Conservation (phyloP, 2,113 vertebrate genomes). For the Carassius gibelio region DNA sequence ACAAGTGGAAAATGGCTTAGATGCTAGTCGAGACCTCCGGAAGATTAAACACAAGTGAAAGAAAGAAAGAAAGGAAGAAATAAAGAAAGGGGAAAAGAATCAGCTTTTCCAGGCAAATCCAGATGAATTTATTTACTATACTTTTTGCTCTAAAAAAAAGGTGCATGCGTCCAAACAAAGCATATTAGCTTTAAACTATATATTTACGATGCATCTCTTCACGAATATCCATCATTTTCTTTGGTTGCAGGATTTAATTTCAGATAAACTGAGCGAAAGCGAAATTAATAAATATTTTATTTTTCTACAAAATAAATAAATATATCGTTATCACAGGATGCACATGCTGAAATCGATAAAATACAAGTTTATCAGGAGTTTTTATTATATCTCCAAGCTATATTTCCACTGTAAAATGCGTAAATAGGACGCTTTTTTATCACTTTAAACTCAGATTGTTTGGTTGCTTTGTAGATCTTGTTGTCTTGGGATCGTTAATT, state of each 20-base stretch:
- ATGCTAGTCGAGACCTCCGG: constrained; percentile 70
- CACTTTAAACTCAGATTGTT: neutral
- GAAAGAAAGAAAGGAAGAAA: constrained; percentile 53
- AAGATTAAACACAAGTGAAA: constrained; percentile 60
- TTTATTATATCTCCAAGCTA: neutral
- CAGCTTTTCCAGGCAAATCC: neutral
- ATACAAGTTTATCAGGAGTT: neutral
- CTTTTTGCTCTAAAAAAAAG: neutral
- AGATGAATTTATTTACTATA: neutral
- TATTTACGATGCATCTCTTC: neutral
- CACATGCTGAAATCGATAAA: neutral
- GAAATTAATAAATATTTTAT: neutral
- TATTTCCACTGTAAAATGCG: neutral
- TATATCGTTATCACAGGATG: neutral
- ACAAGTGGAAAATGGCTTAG: constrained; percentile 81
- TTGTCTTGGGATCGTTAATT: neutral
- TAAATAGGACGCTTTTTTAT: neutral
- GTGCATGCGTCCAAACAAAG: neutral
- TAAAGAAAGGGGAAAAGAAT: constrained; percentile 35
- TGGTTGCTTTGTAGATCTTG: neutral
- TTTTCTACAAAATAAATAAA: neutral
- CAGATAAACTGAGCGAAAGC: neutral
- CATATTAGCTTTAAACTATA: neutral
- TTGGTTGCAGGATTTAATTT: neutral
- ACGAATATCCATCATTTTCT: neutral